Evolutionary conservation across 1,140 invertebrate species (phyloP).

Genomic region (Zaprionus gabonicus): DNA sequence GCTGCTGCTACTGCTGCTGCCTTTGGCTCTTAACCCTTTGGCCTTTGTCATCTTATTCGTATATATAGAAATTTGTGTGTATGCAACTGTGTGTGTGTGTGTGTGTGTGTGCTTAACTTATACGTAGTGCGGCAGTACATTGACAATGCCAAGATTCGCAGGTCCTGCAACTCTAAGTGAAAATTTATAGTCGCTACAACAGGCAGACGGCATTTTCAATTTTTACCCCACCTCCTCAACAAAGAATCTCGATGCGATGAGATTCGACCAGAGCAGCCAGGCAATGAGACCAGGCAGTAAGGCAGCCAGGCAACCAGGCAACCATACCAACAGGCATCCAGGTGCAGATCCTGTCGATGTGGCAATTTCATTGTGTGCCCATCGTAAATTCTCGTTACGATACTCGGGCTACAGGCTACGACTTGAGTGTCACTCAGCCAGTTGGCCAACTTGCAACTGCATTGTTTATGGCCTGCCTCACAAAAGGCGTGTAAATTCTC

Average conservation of each 20-base stretch:
- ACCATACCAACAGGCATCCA: constrained; percentile 21
- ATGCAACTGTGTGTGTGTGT: constrained; percentile 4
- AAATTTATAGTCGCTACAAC: constrained; percentile 73
- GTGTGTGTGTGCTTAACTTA: constrained; percentile 41
- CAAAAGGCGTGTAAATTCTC: constrained; percentile 56
- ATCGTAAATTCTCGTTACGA: constrained; percentile 78
- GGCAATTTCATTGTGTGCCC: constrained; percentile 77
- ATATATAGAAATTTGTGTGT: constrained; percentile 17
- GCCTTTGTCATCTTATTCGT: constrained; percentile 52
- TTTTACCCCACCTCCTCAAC: constrained; percentile 20
- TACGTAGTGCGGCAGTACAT: constrained; percentile 38
- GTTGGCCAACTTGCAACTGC: constrained; percentile 65
- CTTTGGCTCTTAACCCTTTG: constrained; percentile 38
- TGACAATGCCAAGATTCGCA: constrained; percentile 52
- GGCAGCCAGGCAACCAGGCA: background rate
- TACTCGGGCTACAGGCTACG: constrained; percentile 45
- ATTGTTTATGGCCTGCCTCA: constrained; percentile 69
- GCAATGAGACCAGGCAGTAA: background rate
- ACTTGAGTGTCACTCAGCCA: constrained; percentile 62
- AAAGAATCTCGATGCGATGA: constrained; percentile 17
- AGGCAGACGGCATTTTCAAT: constrained; percentile 46
- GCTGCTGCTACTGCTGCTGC: constrained; percentile 6
- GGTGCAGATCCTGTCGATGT: constrained; percentile 59
- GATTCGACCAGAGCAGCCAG: constrained; percentile 14
- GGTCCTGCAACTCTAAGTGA: constrained; percentile 57